Percentiles rank a stretch among this genome's conserved stretches.
These are phyloP conservation scores for Nibea albiflora DNA, from an alignment of 2,113 vertebrate species.

Conservation along the genomic window DNA sequence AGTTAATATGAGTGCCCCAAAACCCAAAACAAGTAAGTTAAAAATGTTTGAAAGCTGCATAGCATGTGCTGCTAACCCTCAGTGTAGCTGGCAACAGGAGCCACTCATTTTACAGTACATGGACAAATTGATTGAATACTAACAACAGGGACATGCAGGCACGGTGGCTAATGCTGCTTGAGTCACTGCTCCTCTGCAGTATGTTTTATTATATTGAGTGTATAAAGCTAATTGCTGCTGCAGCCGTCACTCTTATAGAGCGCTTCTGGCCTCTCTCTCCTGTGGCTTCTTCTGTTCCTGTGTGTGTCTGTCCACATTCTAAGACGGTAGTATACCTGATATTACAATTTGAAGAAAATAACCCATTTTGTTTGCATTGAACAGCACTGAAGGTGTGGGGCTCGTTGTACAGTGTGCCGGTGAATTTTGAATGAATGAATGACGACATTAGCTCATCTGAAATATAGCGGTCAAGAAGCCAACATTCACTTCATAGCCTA, in stretches of 20 bases:
- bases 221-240: neutral
- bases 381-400: neutral
- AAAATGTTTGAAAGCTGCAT: neutral
- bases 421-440: neutral
- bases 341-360: neutral
- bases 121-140: neutral
- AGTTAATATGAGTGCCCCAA: neutral
- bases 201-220: neutral
- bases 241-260: no score
- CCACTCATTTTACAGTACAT: neutral
- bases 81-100: no score
- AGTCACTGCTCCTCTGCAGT: neutral
- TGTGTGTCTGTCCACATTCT: neutral
- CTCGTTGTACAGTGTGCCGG: neutral
- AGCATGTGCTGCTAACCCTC: neutral
- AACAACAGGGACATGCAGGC: neutral
- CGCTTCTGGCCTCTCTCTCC: neutral
- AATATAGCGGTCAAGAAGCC: neutral
- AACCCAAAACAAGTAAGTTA: no score
- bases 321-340: neutral
- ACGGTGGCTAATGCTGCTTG: neutral
- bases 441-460: neutral
- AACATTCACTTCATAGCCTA: neutral
- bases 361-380: neutral
- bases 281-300: neutral